phyloP scores from a whole-genome alignment of 1,140 invertebrate genomes.

The Drosophila suzukii region DNA sequence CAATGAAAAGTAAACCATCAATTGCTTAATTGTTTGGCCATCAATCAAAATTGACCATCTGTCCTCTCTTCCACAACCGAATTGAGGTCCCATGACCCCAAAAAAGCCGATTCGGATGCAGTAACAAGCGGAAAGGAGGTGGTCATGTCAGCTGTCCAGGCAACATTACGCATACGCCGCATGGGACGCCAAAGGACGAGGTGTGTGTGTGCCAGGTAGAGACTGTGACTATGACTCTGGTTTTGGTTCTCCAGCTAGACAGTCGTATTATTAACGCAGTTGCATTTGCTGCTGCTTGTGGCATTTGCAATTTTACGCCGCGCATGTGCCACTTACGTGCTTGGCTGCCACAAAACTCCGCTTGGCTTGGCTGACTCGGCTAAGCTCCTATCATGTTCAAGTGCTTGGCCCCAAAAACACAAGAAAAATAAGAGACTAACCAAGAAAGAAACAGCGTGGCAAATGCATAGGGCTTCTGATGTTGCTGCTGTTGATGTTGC shows the following conservation, averaged over 20 bases:
- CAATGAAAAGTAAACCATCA: conserved; percentile 29
- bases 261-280: conserved; percentile 78
- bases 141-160: conserved; percentile 49
- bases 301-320: conserved; percentile 71
- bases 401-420: conserved; percentile 71
- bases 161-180: conserved; percentile 74
- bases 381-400: conserved; percentile 81
- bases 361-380: conserved; percentile 62
- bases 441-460: conserved; percentile 38
- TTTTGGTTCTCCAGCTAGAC: conserved; percentile 51
- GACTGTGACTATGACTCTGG: conserved; percentile 21
- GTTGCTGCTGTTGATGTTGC: conserved; percentile 38
- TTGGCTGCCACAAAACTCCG: conserved; percentile 65
- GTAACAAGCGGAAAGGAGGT: conserved; percentile 30
- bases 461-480: conserved; percentile 67
- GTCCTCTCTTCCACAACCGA: background rate
- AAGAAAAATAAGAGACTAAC: conserved; percentile 29
- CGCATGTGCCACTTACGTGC: conserved; percentile 77
- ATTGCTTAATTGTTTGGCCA: conserved; percentile 36
- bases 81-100: conserved; percentile 25
- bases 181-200: conserved; percentile 34
- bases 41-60: conserved; percentile 33
- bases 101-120: conserved; percentile 25
- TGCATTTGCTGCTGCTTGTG: conserved; percentile 35
- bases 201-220: conserved; percentile 49